These are phyloP conservation scores for Cyphomyrus plagiostoma DNA, from an alignment of 2,113 vertebrate species.

Conservation along the genomic window DNA sequence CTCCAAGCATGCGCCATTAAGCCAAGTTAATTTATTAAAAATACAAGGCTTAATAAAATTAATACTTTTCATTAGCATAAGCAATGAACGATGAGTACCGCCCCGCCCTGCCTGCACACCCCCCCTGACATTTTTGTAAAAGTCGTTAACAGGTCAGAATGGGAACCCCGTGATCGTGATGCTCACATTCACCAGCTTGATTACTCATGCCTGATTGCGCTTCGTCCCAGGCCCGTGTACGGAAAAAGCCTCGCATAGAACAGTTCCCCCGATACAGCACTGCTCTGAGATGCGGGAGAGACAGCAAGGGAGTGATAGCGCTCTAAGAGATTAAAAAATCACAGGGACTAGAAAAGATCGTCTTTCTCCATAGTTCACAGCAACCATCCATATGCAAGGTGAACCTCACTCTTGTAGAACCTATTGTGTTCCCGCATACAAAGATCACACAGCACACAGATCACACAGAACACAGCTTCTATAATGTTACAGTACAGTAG, in stretches of 20 bases:
- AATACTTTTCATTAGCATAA: slow-evolving; percentile 17
- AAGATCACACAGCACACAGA: neutral
- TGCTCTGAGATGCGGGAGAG: neutral
- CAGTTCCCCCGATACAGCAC: slow-evolving; percentile 33
- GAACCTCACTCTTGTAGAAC: neutral
- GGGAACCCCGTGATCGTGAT: slow-evolving; percentile 10
- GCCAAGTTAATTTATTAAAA: slow-evolving; percentile 47
- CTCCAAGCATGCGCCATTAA: slow-evolving; percentile 45
- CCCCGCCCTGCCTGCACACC: neutral
- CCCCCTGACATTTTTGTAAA: neutral
- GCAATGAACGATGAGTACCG: slow-evolving; percentile 35
- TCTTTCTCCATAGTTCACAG: neutral
- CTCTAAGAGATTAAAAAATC: neutral
- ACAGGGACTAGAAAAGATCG: neutral
- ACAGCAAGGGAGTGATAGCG: neutral
- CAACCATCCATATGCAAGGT: neutral
- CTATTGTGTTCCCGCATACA: neutral
- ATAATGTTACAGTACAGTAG: neutral
- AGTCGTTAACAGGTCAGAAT: slow-evolving; percentile 15
- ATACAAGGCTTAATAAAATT: slow-evolving; percentile 10
- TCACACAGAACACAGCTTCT: neutral
- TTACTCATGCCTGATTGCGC: slow-evolving; percentile 43
- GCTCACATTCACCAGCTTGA: slow-evolving; percentile 11
- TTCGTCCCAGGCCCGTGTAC: slow-evolving; percentile 33
- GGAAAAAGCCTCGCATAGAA: slow-evolving; percentile 42